Base-by-base conservation (phyloP, 2,113 vertebrate species). In the Setophaga coronata region DNA sequence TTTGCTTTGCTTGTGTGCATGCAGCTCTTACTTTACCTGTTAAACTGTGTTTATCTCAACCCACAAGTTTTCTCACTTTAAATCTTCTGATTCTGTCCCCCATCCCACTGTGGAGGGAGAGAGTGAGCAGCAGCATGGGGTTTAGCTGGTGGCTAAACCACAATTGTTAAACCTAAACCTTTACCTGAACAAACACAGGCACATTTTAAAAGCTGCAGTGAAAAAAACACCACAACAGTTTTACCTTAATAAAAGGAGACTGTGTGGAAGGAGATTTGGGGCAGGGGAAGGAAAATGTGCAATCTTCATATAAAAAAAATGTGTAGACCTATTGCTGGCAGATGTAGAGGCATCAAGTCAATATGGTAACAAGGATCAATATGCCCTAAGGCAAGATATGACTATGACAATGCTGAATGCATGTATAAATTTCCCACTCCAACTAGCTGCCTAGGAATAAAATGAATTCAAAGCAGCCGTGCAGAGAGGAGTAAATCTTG, bases 301-400 rank as follows among this genome's bases (percentile, higher is more conserved):
- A 96, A 96, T 96, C 92, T 87, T 90, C 34, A 18, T 74, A 48
- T 77, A 87, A 96, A 96, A 96, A 95, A 96, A 89, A 93, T 36
- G 96, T 93, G 95, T 96, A 94, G 92, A 90, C 95, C 96, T 93
- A 97, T 79, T 95, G 90, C 82, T 96, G 96, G 72, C 96, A 97
- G 95, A 96, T 96, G 96, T 94, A 96, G 95, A 92, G 88, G 88
- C 96, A 96, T 94, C 80, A 67, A 96, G 95, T 95, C 96, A 97
- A 96, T 97, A 97, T 95, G 93, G 92, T 96, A 96, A 96, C 96
- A 92, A 92, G 94, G 96, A 96, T 97, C 94, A 96, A 95, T 96
- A 95, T 94, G 51, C 95, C 95, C 73, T 90, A 77, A 96, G 96
- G 96, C 96, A 71, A 95, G 87, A 95, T 95, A 94, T 89, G 92